Evolutionary conservation across 2,797 vertebrate species (phyloP).

Genomic region (Antennarius maculatus): DNA sequence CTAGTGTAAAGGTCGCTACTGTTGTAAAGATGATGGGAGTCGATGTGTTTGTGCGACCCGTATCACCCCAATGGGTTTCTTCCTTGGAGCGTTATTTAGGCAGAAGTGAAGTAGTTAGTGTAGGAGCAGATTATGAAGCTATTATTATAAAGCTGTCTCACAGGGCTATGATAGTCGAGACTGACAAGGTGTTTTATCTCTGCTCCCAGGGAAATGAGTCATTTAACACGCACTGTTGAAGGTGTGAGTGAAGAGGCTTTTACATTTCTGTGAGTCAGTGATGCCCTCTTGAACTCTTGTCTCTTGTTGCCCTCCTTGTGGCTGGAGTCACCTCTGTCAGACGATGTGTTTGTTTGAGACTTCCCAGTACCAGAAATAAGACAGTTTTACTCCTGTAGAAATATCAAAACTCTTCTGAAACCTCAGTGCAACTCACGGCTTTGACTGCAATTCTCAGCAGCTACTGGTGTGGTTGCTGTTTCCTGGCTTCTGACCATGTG

Average conservation of each 20-base stretch:
- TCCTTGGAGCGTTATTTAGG: conserved; percentile 18
- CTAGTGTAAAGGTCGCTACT: conserved; percentile 38
- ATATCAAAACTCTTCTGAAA: neutral
- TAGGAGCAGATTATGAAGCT: conserved; percentile 30
- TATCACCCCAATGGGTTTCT: conserved; percentile 9
- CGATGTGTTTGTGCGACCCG: conserved; percentile 30
- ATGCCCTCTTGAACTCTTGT: conserved; percentile 30
- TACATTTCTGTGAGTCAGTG: conserved; percentile 30
- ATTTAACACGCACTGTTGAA: conserved; percentile 30
- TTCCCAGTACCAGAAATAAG: neutral
- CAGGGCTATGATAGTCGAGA: conserved; percentile 27
- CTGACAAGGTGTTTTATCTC: conserved; percentile 48
- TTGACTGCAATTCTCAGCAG: neutral
- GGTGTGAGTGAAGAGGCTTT: conserved; percentile 43
- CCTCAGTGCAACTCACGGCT: no score
- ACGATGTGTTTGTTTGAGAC: conserved; percentile 38
- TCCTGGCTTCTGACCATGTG: neutral
- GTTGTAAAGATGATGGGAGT: conserved; percentile 40
- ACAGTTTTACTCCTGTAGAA: neutral
- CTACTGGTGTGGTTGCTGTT: neutral
- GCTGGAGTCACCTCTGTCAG: conserved; percentile 38
- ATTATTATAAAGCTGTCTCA: conserved; percentile 40
- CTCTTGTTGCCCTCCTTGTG: conserved; percentile 21
- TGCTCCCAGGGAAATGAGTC: conserved; percentile 41
- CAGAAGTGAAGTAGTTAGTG: conserved; percentile 4